Conservation (phyloP, 2,113 vertebrate species). For the Pelobates fuscus region DNA sequence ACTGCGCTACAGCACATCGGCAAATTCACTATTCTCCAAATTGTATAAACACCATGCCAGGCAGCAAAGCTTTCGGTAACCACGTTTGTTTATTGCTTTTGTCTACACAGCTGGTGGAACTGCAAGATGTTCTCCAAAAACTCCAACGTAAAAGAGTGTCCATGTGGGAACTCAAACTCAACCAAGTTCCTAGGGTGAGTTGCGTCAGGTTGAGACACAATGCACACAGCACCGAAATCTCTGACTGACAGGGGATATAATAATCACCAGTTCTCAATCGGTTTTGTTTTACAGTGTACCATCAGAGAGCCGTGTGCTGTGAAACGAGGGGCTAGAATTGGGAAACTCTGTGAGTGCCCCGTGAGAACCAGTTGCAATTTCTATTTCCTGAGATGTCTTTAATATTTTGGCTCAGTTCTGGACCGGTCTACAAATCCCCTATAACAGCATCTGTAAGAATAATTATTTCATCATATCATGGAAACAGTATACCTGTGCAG, state of each 20-base stretch:
- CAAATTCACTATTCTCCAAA: too few relatives aligned
- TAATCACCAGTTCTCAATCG: not conserved
- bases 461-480: too few relatives aligned
- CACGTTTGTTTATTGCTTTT: too few relatives aligned
- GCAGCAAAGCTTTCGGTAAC: too few relatives aligned
- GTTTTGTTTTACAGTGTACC: constrained; percentile 23
- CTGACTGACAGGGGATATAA: not conserved
- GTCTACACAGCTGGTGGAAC: constrained; percentile 42
- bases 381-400: constrained; percentile 81
- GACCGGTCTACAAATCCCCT: too few relatives aligned
- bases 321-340: constrained; percentile 77
- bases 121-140: constrained; percentile 52
- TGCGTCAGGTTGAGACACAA: not conserved
- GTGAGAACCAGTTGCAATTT: constrained; percentile 73
- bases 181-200: constrained; percentile 48
- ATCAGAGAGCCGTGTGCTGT: constrained; percentile 70
- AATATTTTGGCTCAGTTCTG: too few relatives aligned
- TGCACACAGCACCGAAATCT: too few relatives aligned
- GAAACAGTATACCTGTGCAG: too few relatives aligned
- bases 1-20: too few relatives aligned
- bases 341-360: constrained; percentile 77
- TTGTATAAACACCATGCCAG: too few relatives aligned
- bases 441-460: too few relatives aligned
- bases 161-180: constrained; percentile 50
- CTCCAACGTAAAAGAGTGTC: constrained; percentile 46